phyloP scores from a whole-genome alignment of 2,113 vertebrate genomes.

The rat (Rattus norvegicus) region DNA sequence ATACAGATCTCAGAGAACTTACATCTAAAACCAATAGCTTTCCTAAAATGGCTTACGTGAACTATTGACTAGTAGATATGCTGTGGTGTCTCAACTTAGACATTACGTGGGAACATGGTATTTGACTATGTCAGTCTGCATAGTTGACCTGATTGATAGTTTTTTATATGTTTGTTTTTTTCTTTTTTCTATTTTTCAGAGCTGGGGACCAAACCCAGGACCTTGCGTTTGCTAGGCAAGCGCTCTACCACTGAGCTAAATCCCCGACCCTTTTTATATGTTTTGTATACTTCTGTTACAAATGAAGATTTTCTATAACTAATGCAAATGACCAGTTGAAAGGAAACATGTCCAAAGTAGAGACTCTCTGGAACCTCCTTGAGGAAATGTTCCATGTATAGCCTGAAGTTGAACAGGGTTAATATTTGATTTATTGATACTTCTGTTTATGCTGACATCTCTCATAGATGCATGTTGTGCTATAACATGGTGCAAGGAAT shows the following conservation, averaged over 20 bases:
- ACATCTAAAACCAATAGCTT: background rate
- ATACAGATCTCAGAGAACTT: background rate
- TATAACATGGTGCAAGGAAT: background rate
- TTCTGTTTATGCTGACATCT: background rate
- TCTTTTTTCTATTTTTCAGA: too few relatives aligned
- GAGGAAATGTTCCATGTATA: background rate
- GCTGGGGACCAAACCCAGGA: too few relatives aligned
- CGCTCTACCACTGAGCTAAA: too few relatives aligned
- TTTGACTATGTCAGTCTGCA: background rate
- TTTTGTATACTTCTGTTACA: conserved; percentile 27
- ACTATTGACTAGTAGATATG: background rate
- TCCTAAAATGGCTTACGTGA: background rate
- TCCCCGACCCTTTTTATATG: too few relatives aligned
- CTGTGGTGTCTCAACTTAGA: background rate
- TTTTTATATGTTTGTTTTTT: too few relatives aligned
- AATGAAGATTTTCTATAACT: conserved; percentile 13
- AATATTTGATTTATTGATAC: background rate
- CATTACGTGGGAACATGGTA: background rate
- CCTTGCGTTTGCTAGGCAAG: too few relatives aligned
- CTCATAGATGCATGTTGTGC: conserved; percentile 3
- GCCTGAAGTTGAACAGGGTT: conserved; percentile 16
- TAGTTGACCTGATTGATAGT: background rate
- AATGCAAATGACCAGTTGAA: background rate
- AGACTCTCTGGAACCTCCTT: background rate
- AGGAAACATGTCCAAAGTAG: background rate